phyloP scores from a whole-genome alignment of 1,140 invertebrate species.

The Cryptotermes secundus region DNA sequence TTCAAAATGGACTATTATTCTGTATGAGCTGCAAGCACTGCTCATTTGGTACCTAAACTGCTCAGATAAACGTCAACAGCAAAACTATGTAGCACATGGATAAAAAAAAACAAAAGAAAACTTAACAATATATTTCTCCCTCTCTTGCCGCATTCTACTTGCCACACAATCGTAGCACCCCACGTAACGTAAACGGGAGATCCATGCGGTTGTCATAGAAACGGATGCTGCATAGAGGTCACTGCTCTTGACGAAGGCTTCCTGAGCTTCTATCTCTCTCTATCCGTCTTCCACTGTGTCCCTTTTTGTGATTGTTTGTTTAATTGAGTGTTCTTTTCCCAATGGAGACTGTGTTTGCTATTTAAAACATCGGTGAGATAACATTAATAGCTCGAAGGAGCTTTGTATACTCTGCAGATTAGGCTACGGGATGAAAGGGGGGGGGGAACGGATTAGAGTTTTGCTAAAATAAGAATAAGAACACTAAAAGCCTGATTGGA shows the following conservation, averaged over 20 bases:
- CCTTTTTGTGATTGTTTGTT: not conserved
- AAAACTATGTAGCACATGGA: too few relatives aligned
- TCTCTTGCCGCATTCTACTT: not conserved
- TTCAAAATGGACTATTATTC: too few relatives aligned
- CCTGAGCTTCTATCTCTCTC: not conserved
- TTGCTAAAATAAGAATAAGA: not conserved
- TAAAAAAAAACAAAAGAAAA: not conserved
- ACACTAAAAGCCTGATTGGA: not conserved
- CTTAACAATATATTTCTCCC: not conserved
- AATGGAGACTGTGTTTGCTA: not conserved
- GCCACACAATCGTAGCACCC: not conserved
- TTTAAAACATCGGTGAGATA: slow-evolving; percentile 4
- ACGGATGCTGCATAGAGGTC: not conserved
- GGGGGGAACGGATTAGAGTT: not conserved
- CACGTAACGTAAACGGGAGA: not conserved
- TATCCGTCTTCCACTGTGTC: not conserved
- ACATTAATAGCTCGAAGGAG: not conserved
- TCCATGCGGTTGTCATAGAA: slow-evolving; percentile 10
- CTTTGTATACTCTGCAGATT: not conserved
- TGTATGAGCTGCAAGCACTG: too few relatives aligned
- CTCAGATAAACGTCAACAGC: too few relatives aligned
- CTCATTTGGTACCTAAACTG: too few relatives aligned
- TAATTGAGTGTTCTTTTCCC: slow-evolving; percentile 11
- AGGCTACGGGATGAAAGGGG: not conserved
- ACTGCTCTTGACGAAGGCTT: not conserved